These are phyloP conservation scores for Danaus plexippus DNA, from an alignment of 1,140 invertebrate genomes.

Conservation along the genomic window DNA sequence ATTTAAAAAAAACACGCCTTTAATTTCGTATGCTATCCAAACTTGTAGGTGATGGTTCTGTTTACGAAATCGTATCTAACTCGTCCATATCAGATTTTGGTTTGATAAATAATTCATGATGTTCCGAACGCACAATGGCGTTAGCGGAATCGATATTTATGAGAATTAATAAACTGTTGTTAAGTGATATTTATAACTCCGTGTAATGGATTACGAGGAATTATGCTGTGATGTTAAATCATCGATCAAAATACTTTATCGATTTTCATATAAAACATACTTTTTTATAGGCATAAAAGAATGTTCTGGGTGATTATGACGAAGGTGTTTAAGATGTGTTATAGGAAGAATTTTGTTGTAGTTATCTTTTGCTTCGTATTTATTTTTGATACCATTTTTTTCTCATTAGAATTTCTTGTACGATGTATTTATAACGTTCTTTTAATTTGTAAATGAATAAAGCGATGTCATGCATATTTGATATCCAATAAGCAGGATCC, in stretches of 20 bases:
- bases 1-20: constrained; percentile 12
- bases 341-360: too few species aligned
- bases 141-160: constrained; percentile 50
- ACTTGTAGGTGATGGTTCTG: constrained; percentile 39
- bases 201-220: too few species aligned
- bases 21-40: constrained; percentile 34
- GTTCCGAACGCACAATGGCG: constrained; percentile 47
- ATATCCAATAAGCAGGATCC: too few species aligned
- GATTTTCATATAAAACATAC: constrained; percentile 2
- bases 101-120: constrained; percentile 56
- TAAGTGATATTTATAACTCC: too few species aligned
- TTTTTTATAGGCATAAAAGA: not conserved
- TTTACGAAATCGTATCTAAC: constrained; percentile 57
- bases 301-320: too few species aligned
- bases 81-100: constrained; percentile 44
- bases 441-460: too few species aligned
- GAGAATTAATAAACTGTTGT: constrained; percentile 2
- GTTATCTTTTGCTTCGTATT: too few species aligned
- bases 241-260: constrained; percentile 1
- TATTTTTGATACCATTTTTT: too few species aligned
- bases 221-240: constrained; percentile 7
- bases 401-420: too few species aligned
- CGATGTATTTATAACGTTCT: too few species aligned
- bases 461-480: too few species aligned
- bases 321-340: too few species aligned